Evolutionary conservation across 2,113 vertebrate genomes (phyloP), one percentile per base, ranked within the genome.

Genomic region (Engystomops pustulosus): DNA sequence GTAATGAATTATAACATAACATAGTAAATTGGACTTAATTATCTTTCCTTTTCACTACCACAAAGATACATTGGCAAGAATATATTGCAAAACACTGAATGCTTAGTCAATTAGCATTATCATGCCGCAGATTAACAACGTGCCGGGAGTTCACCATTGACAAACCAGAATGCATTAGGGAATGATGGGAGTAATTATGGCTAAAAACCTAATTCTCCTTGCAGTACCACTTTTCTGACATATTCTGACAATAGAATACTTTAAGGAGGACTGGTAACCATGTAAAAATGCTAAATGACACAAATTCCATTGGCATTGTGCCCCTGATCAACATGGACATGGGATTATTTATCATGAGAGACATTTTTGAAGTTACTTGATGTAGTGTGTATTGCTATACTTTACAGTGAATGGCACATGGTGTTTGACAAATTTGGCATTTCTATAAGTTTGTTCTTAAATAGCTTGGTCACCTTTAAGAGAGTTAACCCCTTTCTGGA

Each of bases 21-120:
- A 17, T 32, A 15, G 12, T 17, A 65, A 65, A 65, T 32, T 32
- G 8, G 27, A 4, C 14, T 65, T 10, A 60, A 60, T 60, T 60
- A 60, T 12, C 9, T 60, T 60, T 27, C 1, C 55, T 53, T 49
- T 60, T 65, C 60, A 17, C 1, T 8, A 17, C 27, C 27, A 32
- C 30, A 32, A 32, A 34, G 14, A 65, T 32, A 6, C 60, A 18
- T 17, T 32, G 30, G 14, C 27, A 32, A 3, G 17, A 17, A 18
- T 17, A 6, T 30, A 27, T 25, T 62, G 25, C 60, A 32, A 65
- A 32, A 17, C 60, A 7, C 6, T 32, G 27, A 65, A 34, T 65
- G 60, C 27, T 65, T 65, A 17, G 30, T 65, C 60, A 65, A 32
- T 65, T 65, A 65, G 14, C 60, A 65, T 15, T 32, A 65, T 65